Percentiles rank a stretch among this genome's conserved stretches.
These are phyloP conservation scores for Maniola jurtina DNA, from an alignment of 1,140 invertebrate species.

Conservation along the genomic window DNA sequence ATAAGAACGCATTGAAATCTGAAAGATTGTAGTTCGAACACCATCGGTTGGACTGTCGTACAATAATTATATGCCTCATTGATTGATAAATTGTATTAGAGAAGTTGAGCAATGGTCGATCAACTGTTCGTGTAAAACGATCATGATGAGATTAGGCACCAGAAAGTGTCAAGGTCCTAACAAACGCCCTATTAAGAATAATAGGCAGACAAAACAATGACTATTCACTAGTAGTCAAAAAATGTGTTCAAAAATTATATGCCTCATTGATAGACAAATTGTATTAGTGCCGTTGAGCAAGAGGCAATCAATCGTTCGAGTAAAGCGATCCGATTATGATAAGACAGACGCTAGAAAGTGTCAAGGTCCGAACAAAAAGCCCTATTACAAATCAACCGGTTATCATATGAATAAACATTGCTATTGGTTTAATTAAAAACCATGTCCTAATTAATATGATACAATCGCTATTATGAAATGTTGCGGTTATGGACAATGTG, in stretches of 20 bases:
- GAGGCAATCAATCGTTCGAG: conserved; percentile 25
- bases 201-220: too few species aligned
- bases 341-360: conserved; percentile 31
- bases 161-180: conserved; percentile 37
- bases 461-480: conserved; percentile 52
- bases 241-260: neutral
- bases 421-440: conserved; percentile 49
- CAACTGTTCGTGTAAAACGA: conserved; percentile 27
- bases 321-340: conserved; percentile 30
- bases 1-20: too few species aligned
- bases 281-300: conserved; percentile 11
- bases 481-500: conserved; percentile 41
- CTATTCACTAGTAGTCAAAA: neutral
- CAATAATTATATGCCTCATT: neutral
- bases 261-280: neutral
- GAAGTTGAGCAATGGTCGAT: conserved; percentile 17
- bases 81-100: neutral
- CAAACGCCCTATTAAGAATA: conserved; percentile 26
- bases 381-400: conserved; percentile 32
- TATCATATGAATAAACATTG: conserved; percentile 20
- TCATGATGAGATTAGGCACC: conserved; percentile 28
- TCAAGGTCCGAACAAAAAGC: conserved; percentile 34
- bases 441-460: conserved; percentile 59
- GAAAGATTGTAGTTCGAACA: too few species aligned
- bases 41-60: too few species aligned